A percentile compares a stretch with the other conserved stretches of the same genome.
Evolutionary conservation across 2,113 vertebrate species (phyloP).

Genomic region (Esox niger): DNA sequence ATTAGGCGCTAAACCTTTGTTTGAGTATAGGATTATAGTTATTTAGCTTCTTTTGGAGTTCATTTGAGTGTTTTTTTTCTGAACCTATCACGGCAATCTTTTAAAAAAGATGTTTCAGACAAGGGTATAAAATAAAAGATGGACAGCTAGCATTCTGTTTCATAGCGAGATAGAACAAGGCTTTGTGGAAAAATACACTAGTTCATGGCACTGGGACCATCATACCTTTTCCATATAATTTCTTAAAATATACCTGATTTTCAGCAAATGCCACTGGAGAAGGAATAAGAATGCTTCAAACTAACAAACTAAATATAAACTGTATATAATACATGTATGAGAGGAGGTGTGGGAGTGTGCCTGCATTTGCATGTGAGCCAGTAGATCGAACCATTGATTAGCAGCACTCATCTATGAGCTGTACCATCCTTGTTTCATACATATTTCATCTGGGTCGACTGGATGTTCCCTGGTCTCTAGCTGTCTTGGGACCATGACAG

Average conservation of each 20-base stretch:
- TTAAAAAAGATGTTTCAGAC: background rate
- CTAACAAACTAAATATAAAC: conserved; percentile 64
- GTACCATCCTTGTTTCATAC: conserved; percentile 65
- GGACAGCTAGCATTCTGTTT: conserved; percentile 12
- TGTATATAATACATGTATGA: conserved; percentile 64
- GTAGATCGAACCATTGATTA: conserved; percentile 9
- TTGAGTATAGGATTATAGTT: background rate
- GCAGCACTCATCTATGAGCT: conserved; percentile 13
- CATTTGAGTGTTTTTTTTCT: no score
- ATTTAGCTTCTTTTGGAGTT: background rate
- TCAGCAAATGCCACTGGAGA: conserved; percentile 49
- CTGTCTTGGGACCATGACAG: conserved; percentile 72
- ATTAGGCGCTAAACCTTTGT: conserved; percentile 45
- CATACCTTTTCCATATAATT: conserved; percentile 64
- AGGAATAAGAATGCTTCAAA: conserved; percentile 65
- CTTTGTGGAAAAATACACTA: background rate
- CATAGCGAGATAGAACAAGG: conserved; percentile 9
- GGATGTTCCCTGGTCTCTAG: conserved; percentile 31
- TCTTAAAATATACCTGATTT: conserved; percentile 53
- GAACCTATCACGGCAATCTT: background rate
- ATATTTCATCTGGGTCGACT: conserved; percentile 73
- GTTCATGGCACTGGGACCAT: conserved; percentile 53
- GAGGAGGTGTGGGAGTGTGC: background rate
- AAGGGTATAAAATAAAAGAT: background rate
- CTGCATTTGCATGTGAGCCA: background rate